Base-by-base conservation (phyloP, 2,888 invertebrate genomes). In the Luperina nickerlii region DNA sequence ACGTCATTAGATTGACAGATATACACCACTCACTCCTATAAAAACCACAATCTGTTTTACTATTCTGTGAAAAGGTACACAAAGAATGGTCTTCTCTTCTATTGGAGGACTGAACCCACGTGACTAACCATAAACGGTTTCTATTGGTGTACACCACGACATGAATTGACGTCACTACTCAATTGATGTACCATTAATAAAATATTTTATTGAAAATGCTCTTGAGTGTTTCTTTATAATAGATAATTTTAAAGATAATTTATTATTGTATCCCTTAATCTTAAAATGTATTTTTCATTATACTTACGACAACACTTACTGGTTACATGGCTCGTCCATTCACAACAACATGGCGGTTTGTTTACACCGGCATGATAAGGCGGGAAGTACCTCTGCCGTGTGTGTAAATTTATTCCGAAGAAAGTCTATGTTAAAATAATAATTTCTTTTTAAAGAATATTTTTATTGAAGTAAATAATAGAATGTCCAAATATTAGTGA, bases 331-430 rank as follows among this genome's bases (percentile, higher is more conserved):
- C 90, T 93, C 91, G 90, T 92, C 91, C 91, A 93, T 92, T 93
- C 92, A 93, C 92, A 93, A 95, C 96, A 97, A 97, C 94, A 97
- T 97, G 97, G 97, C 96, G 95, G 96, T 97, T 97, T 97, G 97
- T 97, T 97, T 97, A 97, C 97, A 97, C 97, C 97, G 97, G 97
- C 97, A 95, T 95, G 95, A 95, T 94, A 95, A 96, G 95, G 96
- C 96, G 96, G 96, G 96, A 96, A 96, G 94, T 92, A 92, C 88
- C 95, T 93, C 85, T 89, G 83, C 75, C 82, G 91, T 86, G 92
- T 92, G 80, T 93, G 92, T 89, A 88, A 60, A 78, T 77, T n/a
- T 83, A 88, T 88, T 88, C 79, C 83, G 74, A 77, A 74, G 84
- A 85, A 83, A 88, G 51, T 84, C 67, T 78, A 79, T 88, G 82